phyloP scores from a whole-genome alignment of 2,113 vertebrate species.

The Odocoileus hemionus region DNA sequence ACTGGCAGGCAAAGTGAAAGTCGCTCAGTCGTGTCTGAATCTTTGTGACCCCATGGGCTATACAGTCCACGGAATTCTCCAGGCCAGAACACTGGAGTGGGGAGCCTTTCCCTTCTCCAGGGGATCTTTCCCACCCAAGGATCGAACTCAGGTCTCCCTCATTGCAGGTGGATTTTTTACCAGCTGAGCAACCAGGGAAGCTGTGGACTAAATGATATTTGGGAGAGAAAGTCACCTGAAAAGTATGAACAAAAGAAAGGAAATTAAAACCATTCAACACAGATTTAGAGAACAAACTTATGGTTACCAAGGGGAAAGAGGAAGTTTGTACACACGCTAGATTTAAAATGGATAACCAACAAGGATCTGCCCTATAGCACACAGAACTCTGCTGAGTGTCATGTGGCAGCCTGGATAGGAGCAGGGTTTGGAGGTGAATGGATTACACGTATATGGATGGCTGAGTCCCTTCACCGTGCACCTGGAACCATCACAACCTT shows the following conservation, averaged over 20 bases:
- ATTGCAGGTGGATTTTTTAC: not conserved
- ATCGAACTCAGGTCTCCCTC: not conserved
- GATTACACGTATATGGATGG: not conserved
- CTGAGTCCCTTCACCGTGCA: not conserved
- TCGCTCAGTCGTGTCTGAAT: accelerated
- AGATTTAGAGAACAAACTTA: not conserved
- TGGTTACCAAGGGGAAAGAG: not conserved
- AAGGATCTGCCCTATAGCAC: not conserved
- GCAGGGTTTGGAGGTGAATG: not conserved
- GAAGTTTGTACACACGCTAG: not conserved
- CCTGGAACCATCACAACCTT: not conserved
- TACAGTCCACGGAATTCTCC: no score
- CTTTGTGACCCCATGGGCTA: not conserved
- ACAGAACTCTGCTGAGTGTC: not conserved
- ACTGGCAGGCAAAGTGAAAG: accelerated
- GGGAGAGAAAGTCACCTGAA: not conserved
- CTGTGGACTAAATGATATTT: not conserved
- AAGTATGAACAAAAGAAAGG: not conserved
- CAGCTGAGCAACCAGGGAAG: not conserved
- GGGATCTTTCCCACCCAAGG: not conserved
- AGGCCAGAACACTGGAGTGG: no score
- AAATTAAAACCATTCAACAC: not conserved
- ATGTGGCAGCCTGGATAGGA: not conserved
- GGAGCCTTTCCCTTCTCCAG: no score
- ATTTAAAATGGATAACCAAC: not conserved